Evolutionary conservation across 2,797 vertebrate species (phyloP).

Genomic region (Cuculus canorus): DNA sequence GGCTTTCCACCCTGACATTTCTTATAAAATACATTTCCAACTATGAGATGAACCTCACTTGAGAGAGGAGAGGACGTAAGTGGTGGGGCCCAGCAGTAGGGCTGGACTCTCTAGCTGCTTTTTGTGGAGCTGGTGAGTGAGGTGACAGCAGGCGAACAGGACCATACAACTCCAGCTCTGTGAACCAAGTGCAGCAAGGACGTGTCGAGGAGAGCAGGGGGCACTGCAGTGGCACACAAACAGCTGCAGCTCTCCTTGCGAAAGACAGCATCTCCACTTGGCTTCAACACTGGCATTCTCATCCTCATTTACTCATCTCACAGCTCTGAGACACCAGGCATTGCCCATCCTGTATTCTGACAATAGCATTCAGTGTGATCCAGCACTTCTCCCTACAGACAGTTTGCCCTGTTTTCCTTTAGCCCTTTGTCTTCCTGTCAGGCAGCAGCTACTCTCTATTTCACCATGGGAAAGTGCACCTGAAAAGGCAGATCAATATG

Average conservation of each 20-base stretch:
- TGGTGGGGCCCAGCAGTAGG: neutral
- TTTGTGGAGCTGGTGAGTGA: neutral
- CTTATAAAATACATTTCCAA: neutral
- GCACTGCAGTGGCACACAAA: neutral
- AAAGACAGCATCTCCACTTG: neutral
- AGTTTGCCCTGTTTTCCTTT: neutral
- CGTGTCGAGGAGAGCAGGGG: accelerated
- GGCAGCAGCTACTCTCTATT: neutral
- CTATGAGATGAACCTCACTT: accelerated
- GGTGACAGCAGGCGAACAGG: neutral
- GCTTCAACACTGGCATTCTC: neutral
- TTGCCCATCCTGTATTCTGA: neutral
- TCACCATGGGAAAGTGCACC: neutral
- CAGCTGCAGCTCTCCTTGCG: neutral
- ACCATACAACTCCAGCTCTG: neutral
- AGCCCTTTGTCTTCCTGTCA: neutral
- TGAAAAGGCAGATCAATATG: neutral
- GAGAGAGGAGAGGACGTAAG: neutral
- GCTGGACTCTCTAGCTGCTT: neutral
- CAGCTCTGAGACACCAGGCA: neutral
- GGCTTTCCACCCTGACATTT: neutral
- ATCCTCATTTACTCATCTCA: neutral
- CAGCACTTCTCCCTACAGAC: neutral
- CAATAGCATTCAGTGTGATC: neutral
- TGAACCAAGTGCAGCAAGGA: neutral